A percentile compares a stretch with the other conserved stretches of the same genome.
Conservation (phyloP, 1,140 invertebrate genomes). For the Panonychus citri region DNA sequence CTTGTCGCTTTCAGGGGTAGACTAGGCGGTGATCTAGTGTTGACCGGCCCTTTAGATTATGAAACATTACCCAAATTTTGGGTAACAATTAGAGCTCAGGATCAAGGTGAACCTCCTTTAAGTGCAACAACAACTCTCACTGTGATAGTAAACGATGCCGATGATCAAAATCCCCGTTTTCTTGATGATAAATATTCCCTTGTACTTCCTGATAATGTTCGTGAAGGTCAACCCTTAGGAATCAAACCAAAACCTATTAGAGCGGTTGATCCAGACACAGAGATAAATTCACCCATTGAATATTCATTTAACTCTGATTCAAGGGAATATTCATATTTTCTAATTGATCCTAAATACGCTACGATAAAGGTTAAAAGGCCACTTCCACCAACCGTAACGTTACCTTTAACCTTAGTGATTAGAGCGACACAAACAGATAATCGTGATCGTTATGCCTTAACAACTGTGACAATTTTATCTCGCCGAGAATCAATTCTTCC, state of each 20-base stretch:
- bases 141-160: constrained; percentile 61
- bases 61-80: constrained; percentile 56
- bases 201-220: constrained; percentile 34
- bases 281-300: constrained; percentile 46
- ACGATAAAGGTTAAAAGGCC: constrained; percentile 33
- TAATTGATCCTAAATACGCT: constrained; percentile 34
- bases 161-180: constrained; percentile 72
- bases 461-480: constrained; percentile 42
- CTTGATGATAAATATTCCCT: constrained; percentile 47
- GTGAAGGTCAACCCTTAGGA: constrained; percentile 34
- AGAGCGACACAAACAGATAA: constrained; percentile 68
- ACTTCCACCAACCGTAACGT: constrained; percentile 28
- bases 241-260: constrained; percentile 35
- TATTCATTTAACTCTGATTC: constrained; percentile 33
- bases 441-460: constrained; percentile 55
- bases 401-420: constrained; percentile 48
- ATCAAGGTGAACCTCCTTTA: constrained; percentile 54
- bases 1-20: constrained; percentile 58
- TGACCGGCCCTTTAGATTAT: constrained; percentile 56
- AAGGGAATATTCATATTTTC: constrained; percentile 26
- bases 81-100: constrained; percentile 43
- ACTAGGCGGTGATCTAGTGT: constrained; percentile 55
- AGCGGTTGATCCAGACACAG: constrained; percentile 52
- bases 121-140: constrained; percentile 44
- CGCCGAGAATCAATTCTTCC: constrained; percentile 23